Percentiles rank a stretch among this genome's conserved stretches.
Evolutionary conservation across 2,888 invertebrate species (phyloP).

Genomic region (Lymantria dispar): DNA sequence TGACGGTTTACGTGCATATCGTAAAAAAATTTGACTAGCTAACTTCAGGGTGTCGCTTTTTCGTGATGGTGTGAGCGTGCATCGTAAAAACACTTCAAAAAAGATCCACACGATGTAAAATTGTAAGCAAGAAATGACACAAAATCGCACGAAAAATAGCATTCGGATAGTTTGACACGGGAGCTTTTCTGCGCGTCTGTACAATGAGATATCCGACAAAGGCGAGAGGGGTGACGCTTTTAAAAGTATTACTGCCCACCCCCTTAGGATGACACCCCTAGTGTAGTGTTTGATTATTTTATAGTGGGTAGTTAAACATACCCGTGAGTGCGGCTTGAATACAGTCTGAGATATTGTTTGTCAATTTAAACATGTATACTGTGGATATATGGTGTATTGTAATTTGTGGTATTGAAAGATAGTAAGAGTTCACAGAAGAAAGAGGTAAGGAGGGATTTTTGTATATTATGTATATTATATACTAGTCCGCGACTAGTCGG

Average conservation of each 20-base stretch:
- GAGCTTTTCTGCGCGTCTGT: conserved; percentile 51
- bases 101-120: no score
- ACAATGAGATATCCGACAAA: conserved; percentile 64
- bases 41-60: no score
- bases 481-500: no score
- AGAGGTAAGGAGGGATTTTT: conserved; percentile 1
- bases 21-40: no score
- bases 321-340: conserved; percentile 10
- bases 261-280: conserved; percentile 33
- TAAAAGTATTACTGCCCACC: conserved; percentile 74
- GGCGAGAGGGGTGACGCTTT: conserved; percentile 67
- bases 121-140: no score
- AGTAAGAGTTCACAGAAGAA: conserved; percentile 6
- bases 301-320: conserved; percentile 51
- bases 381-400: conserved; percentile 10
- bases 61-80: no score
- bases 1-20: no score
- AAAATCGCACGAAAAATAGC: no score
- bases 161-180: conserved; percentile 8
- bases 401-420: conserved; percentile 1
- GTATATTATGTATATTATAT: neutral
- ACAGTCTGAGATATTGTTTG: conserved; percentile 30
- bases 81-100: no score
- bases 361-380: conserved; percentile 32
- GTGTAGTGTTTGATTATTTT: conserved; percentile 56